These are phyloP conservation scores for Saccopteryx leptura DNA, from an alignment of 2,113 vertebrate species.

Conservation along the genomic window DNA sequence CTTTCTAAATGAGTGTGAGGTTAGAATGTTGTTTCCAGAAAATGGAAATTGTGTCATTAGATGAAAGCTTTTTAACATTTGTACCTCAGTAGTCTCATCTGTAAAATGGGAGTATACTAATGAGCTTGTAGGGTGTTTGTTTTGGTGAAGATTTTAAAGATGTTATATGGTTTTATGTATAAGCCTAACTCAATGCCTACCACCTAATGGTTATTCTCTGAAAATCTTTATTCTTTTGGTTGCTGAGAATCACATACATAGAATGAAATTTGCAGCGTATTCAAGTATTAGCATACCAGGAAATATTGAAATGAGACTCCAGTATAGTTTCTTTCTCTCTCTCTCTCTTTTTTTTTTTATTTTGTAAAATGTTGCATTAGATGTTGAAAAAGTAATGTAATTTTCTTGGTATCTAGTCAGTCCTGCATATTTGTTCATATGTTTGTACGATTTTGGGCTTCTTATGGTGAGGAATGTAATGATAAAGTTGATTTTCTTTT, in stretches of 20 bases:
- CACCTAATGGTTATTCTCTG: not conserved
- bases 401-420: not conserved
- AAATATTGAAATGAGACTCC: not conserved
- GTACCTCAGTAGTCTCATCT: constrained; percentile 51
- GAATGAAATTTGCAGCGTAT: not conserved
- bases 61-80: constrained; percentile 17
- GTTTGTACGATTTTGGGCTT: not conserved
- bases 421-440: constrained; percentile 19
- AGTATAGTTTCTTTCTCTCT: not conserved
- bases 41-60: not conserved
- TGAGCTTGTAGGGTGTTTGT: not conserved
- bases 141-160: not conserved
- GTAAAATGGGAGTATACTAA: constrained; percentile 1
- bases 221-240: not conserved
- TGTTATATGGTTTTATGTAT: not conserved
- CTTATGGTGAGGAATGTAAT: not conserved
- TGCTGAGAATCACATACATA: not conserved
- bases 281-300: not conserved
- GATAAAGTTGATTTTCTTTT: constrained; percentile 33
- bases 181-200: not conserved
- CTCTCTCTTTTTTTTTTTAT: not conserved
- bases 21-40: not conserved
- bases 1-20: not conserved
- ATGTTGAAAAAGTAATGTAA: constrained; percentile 25
- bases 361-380: not conserved